Percentiles rank a stretch among this genome's conserved stretches.
Conservation (phyloP, 1,140 invertebrate species). For the Platyura marginata region DNA sequence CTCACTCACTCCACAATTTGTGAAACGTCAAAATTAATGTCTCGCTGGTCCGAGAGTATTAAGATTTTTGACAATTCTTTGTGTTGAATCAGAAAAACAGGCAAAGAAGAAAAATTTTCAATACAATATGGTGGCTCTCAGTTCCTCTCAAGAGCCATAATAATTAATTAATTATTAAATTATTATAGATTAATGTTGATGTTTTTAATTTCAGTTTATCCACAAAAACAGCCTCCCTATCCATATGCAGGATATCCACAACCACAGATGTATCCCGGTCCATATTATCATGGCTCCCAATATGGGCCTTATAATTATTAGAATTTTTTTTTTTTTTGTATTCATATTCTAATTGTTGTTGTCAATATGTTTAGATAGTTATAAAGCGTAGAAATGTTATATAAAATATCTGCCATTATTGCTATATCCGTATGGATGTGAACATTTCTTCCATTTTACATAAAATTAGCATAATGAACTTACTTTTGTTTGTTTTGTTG, state of each 20-base stretch:
- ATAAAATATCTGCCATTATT: too few species aligned
- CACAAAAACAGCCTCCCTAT: conserved; percentile 74
- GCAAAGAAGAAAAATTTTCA: too few species aligned
- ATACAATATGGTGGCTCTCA: too few species aligned
- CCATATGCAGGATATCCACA: conserved; percentile 74
- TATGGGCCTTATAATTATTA: conserved; percentile 85
- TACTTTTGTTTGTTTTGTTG: too few species aligned
- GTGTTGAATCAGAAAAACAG: too few species aligned
- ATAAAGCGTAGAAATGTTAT: too few species aligned
- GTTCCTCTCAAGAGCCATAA: not conserved
- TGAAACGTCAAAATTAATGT: not conserved
- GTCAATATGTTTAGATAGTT: too few species aligned
- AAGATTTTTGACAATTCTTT: not conserved
- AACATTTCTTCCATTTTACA: too few species aligned
- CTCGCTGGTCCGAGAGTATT: not conserved
- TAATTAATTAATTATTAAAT: not conserved
- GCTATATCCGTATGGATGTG: too few species aligned
- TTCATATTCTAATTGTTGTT: too few species aligned
- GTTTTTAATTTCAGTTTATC: conserved; percentile 51
- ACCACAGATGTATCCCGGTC: conserved; percentile 63
- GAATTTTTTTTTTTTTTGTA: too few species aligned
- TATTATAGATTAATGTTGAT: not conserved
- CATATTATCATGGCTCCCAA: conserved; percentile 78
- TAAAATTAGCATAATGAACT: too few species aligned
- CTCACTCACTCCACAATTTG: not conserved